Base-by-base conservation (phyloP, 2,113 vertebrate genomes). In the Polypterus bichir region DNA sequence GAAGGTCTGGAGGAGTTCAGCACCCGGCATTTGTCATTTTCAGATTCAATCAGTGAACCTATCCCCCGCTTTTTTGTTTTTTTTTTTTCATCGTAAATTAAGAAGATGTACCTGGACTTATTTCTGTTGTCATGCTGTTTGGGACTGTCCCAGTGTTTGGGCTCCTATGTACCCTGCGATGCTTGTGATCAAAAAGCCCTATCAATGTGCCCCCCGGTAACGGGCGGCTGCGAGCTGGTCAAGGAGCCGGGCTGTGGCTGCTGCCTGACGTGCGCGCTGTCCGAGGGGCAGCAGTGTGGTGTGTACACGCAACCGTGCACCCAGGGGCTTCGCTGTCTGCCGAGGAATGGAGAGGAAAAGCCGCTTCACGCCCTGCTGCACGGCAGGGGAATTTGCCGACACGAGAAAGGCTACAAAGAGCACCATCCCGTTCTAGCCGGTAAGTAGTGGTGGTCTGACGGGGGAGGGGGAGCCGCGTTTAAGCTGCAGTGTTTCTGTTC, bases 171-270 rank as follows among this genome's bases (percentile, higher is more conserved):
- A 67, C 94, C 94, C 70, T 98, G 95, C 77, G 93, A 97, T 80
- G 91, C 93, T 7, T 98, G 95, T 74, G 95, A 98, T 73, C 86
- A 91, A 74, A 97, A 97, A 74, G 91, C 95, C 44, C 82, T 91
- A 66, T 97, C 95, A 69, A 90, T 97, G 84, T 98, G 95, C 70
- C 92, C 91, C 49, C 83, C 86, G 66, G 86, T 86, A 73, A 92
- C 92, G 54, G 76, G 89, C 75, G 91, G 89, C 79, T 98, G 95
- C 76, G 91, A 97, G 87, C 85, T 91, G 78, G 93, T 98, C 72
- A 94, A 95, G 81, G 95, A 98, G 80, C 95, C 94, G 1, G 94
- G 95, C 79, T 98, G 95, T 79, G 95, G 95, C 76, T 97, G 95
- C 88, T 98, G 95, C 80, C 88, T 92, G 69, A 97, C 93, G 48